These are phyloP conservation scores for Sarcophaga bullata DNA, from an alignment of 1,140 invertebrate species.

Conservation along the genomic window DNA sequence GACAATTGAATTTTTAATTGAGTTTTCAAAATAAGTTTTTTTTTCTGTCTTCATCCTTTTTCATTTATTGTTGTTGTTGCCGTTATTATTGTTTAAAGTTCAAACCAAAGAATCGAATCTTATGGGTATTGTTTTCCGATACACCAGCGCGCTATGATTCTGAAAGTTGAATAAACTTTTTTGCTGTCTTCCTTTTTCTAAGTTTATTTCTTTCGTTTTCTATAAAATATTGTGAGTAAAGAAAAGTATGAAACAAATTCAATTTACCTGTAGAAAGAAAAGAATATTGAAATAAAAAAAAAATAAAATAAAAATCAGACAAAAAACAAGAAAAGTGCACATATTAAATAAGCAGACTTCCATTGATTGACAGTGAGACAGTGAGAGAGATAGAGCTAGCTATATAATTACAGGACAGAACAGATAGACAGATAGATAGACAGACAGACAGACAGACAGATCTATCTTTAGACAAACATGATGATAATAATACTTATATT, in stretches of 20 bases:
- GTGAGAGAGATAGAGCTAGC: neutral
- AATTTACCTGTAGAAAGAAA: neutral
- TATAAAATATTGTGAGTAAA: no score
- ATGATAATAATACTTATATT: no score
- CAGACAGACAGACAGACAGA: no score
- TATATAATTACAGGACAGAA: no score
- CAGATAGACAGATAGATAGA: no score
- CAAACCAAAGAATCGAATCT: no score
- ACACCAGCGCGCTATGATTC: neutral
- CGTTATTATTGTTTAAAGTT: no score
- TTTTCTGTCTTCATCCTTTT: no score
- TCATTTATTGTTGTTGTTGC: no score
- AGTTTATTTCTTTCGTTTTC: neutral
- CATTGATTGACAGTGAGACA: neutral
- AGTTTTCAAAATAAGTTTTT: neutral
- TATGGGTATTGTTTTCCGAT: no score
- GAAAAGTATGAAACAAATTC: neutral
- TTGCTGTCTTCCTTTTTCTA: neutral
- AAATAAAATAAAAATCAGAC: neutral
- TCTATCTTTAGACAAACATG: no score
- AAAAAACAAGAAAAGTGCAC: neutral
- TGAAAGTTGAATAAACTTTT: conserved; percentile 14
- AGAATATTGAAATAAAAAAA: no score
- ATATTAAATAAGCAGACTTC: conserved; percentile 11
- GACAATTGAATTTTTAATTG: conserved; percentile 27